Percentiles rank a stretch among this genome's conserved stretches.
Evolutionary conservation across 2,113 vertebrate genomes (phyloP).

Genomic region (Protobothrops flavoviridis): DNA sequence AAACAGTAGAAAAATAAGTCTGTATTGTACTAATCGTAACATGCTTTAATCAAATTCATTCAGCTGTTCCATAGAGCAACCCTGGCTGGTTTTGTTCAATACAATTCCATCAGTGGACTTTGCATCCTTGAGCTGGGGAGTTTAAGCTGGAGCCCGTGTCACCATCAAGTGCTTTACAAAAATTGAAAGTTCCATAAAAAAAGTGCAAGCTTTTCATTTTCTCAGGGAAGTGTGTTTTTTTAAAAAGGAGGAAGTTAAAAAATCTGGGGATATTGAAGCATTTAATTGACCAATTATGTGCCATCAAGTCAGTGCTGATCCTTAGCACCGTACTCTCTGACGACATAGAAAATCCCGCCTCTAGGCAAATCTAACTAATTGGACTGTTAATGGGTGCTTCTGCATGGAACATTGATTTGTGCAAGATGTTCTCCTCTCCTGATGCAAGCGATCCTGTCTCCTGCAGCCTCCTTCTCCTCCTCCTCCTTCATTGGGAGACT

Average conservation of each 20-base stretch:
- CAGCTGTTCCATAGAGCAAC: background rate
- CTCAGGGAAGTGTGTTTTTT: background rate
- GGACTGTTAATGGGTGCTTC: background rate
- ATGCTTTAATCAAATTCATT: background rate
- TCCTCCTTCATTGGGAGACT: background rate
- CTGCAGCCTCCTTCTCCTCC: background rate
- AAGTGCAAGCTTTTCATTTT: background rate
- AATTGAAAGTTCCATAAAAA: background rate
- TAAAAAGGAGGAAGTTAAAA: background rate
- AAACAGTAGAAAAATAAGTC: background rate
- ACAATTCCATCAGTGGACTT: background rate
- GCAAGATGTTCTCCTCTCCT: background rate
- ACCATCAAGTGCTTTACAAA: background rate
- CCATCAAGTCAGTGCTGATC: background rate
- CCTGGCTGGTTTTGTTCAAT: background rate
- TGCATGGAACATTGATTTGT: background rate
- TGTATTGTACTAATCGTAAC: background rate
- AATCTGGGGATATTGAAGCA: background rate
- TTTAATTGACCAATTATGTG: background rate
- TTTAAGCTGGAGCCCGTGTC: background rate
- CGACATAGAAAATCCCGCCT: background rate
- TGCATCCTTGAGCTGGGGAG: background rate
- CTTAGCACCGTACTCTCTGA: background rate
- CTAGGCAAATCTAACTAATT: background rate
- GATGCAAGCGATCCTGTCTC: background rate